Conservation (phyloP, 2,888 invertebrate genomes). For the Dryocosmus kuriphilus region DNA sequence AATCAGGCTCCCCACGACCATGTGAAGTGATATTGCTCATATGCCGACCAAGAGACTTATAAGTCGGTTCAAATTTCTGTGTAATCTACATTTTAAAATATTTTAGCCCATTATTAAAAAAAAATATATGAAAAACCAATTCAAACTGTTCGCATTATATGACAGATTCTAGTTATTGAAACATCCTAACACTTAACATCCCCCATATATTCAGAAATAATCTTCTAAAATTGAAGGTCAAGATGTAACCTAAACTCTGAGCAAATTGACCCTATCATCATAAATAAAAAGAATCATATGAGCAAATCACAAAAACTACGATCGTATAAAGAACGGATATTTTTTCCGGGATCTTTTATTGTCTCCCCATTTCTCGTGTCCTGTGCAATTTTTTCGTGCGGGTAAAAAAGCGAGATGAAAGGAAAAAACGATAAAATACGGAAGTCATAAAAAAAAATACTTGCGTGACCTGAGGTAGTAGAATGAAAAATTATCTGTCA, state of each 20-base stretch:
- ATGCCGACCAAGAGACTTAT: conserved; percentile 8
- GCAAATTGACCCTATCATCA: background rate
- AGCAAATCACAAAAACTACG: background rate
- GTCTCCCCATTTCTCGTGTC: background rate
- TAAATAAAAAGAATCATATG: background rate
- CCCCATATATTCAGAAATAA: too few relatives aligned
- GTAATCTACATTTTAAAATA: background rate
- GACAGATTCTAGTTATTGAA: too few relatives aligned
- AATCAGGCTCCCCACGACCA: conserved; percentile 18
- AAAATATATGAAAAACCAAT: background rate
- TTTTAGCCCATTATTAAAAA: background rate
- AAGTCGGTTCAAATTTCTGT: background rate
- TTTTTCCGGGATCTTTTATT: conserved; percentile 33
- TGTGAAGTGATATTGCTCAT: conserved; percentile 16
- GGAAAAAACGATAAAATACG: conserved; percentile 22
- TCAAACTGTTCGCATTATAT: too few relatives aligned
- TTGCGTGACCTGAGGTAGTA: background rate
- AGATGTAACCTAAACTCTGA: background rate
- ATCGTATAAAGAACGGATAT: conserved; percentile 22
- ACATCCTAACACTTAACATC: too few relatives aligned
- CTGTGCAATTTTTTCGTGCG: background rate
- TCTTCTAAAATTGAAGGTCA: background rate
- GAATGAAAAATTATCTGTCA: conserved; percentile 2
- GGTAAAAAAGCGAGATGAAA: background rate
- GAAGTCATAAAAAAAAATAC: conserved; percentile 25